Conservation (phyloP, 2,113 vertebrate species). For the Falco punctatus region DNA sequence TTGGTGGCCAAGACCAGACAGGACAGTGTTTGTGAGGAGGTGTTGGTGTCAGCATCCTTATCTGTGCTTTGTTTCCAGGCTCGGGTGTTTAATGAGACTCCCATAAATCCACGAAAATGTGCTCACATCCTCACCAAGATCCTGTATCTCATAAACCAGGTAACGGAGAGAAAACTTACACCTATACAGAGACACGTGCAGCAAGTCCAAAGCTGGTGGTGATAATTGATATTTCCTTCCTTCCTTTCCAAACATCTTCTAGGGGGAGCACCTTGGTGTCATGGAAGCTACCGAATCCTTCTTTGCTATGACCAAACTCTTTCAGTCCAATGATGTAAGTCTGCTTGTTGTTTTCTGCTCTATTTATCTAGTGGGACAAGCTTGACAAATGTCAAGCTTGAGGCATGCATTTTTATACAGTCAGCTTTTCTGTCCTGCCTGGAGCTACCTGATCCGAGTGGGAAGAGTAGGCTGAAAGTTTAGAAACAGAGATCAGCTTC, state of each 20-base stretch:
- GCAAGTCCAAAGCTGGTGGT: background rate
- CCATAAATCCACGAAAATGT: conserved; percentile 93
- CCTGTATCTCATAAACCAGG: conserved; percentile 98
- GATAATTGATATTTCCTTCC: background rate
- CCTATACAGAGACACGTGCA: background rate
- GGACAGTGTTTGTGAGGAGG: background rate
- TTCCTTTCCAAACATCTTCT: background rate
- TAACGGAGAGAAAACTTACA: conserved; percentile 41
- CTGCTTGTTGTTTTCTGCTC: background rate
- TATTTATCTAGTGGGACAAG: background rate
- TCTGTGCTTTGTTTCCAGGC: conserved; percentile 71
- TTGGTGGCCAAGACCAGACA: background rate
- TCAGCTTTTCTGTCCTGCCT: background rate
- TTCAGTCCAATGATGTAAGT: conserved; percentile 97
- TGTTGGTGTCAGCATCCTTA: background rate
- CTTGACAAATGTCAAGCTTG: background rate
- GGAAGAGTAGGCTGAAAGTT: background rate
- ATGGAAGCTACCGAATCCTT: conserved; percentile 96
- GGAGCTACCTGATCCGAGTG: background rate
- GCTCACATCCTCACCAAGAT: conserved; percentile 98
- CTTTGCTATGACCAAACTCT: conserved; percentile 98
- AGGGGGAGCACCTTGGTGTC: conserved; percentile 97
- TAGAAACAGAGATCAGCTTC: background rate
- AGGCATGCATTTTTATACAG: background rate
- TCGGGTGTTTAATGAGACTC: conserved; percentile 84